Base-by-base conservation (phyloP, 2,113 vertebrate genomes). In the Daboia siamensis region DNA sequence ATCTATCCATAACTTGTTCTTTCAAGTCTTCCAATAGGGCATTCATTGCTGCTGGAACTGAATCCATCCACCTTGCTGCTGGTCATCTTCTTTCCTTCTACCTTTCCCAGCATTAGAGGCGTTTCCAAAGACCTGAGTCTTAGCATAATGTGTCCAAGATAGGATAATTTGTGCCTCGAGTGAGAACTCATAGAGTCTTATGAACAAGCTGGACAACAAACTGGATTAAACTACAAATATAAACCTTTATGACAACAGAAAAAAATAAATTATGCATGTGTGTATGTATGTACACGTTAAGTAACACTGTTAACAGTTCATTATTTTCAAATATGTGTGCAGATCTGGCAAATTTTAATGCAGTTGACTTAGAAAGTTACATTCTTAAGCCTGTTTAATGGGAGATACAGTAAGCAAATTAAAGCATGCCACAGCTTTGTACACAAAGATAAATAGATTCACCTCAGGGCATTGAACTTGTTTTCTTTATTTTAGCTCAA, bases 401-500 rank as follows among this genome's bases (percentile, higher is more conserved):
- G 55, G n/a, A 54, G 12, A 90, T 64, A 11, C 48, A 44, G 29
- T 69, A 69, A 69, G 33, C n/a, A 24, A 29, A n/a, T 51, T 52
- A 59, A 91, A 33, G 11, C 15, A 6, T 89, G 33, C 51, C 1
- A 61, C 20, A 5, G 3, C 6, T 59, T 69, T 59, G 69, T 80
- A 51, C 17, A 87, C 57, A 56, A 93, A 48, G 56, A 52, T 90
- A 24, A 90, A 26, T 46, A 33, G 59, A 56, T 52, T 69, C 13
- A 57, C 26, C 89, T 90, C 59, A 91, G 20, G 33, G 69, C 20
- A 48, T 64, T 59, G 17, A 91, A 44, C 33, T 93, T 86, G 33
- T 91, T 91, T 94, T 88, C 69, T 6, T 88, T 56, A 44, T 24
- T 88, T 88, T 54, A 80, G 54, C 61, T 44, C 39, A 74, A 87